Evolutionary conservation across 2,888 invertebrate species (phyloP).

Genomic region (Pemphredon lugubris): DNA sequence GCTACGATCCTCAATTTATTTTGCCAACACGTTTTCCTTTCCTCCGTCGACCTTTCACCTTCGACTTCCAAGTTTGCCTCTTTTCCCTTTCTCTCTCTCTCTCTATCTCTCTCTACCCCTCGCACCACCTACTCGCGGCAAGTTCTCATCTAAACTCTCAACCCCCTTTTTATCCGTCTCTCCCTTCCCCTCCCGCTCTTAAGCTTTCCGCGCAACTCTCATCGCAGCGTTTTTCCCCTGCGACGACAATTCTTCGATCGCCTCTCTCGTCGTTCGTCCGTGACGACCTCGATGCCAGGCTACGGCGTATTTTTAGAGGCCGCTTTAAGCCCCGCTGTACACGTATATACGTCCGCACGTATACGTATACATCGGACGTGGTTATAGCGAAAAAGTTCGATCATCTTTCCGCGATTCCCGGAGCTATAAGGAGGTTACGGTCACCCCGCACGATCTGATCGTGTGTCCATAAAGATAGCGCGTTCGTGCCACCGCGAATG

Average conservation of each 20-base stretch:
- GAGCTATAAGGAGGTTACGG: constrained; percentile 42
- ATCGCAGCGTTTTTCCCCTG: constrained; percentile 41
- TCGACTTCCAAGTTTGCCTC: constrained; percentile 1
- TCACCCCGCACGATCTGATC: constrained; percentile 16
- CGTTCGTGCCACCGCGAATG: neutral
- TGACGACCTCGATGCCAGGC: constrained; percentile 56
- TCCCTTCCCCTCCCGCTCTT: constrained; percentile 1
- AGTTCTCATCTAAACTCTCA: neutral
- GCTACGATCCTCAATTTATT: constrained; percentile 15
- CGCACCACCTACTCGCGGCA: neutral
- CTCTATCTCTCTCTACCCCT: neutral
- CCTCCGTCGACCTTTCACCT: constrained; percentile 4
- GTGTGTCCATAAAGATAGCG: constrained; percentile 20
- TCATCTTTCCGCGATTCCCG: constrained; percentile 29
- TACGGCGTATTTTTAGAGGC: constrained; percentile 62
- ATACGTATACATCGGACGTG: neutral
- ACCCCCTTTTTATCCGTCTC: neutral
- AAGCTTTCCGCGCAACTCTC: constrained; percentile 4
- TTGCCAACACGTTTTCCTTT: neutral
- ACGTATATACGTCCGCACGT: neutral
- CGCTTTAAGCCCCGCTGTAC: constrained; percentile 32
- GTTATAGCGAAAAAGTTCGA: constrained; percentile 41
- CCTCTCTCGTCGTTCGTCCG: constrained; percentile 40
- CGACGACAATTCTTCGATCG: constrained; percentile 48
- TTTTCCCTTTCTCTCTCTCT: neutral